These are phyloP conservation scores for Lophura nycthemera DNA, from an alignment of 2,113 vertebrate species.

Conservation along the genomic window DNA sequence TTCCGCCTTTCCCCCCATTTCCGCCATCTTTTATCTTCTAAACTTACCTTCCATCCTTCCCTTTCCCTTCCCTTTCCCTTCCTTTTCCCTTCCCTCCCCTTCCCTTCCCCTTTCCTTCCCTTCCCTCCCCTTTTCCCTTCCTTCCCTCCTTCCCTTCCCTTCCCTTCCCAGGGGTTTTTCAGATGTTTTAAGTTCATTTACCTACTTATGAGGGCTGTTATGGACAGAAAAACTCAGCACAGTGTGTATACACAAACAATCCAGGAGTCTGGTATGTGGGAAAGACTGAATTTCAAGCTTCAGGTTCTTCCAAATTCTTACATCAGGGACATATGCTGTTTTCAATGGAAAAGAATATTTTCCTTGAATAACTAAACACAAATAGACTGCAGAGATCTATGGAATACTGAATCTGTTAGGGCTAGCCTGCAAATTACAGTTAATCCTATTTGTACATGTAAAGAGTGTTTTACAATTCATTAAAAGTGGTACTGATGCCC, in stretches of 20 bases:
- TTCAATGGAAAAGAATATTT: neutral
- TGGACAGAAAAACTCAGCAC: neutral
- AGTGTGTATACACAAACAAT: neutral
- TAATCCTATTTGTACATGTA: neutral
- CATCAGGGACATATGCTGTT: neutral
- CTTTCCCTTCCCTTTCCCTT: too few relatives aligned
- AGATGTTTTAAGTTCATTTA: neutral
- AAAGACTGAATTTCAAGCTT: neutral
- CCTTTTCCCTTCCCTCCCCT: too few relatives aligned
- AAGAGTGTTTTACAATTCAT: conserved; percentile 10
- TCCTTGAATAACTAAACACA: neutral
- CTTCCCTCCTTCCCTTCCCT: too few relatives aligned
- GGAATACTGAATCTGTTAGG: neutral
- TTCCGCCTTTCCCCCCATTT: too few relatives aligned
- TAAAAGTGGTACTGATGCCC: neutral
- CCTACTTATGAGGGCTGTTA: neutral
- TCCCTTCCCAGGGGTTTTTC: neutral
- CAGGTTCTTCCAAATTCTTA: neutral
- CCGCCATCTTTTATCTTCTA: too few relatives aligned
- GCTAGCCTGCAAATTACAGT: neutral
- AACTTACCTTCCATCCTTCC: too few relatives aligned
- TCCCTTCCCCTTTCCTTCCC: neutral
- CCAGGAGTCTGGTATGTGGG: neutral
- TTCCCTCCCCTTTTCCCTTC: too few relatives aligned
- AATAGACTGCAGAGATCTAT: neutral